phyloP scores from a whole-genome alignment of 2,797 vertebrate species.

The Clarias laeviceps region DNA sequence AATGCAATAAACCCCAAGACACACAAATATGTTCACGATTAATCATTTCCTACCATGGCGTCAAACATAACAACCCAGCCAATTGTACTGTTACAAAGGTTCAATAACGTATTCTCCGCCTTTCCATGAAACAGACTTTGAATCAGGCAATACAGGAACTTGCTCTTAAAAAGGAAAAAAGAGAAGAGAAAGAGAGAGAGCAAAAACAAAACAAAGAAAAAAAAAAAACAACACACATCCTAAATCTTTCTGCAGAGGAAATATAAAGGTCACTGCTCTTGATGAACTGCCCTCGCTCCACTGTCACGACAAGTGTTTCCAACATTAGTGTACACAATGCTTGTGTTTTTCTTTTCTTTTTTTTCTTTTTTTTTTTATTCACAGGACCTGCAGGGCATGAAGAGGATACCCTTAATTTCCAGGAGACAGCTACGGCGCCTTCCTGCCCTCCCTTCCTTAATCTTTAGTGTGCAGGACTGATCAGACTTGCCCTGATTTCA shows the following conservation, averaged over 20 bases:
- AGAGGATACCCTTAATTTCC: neutral
- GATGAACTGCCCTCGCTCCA: neutral
- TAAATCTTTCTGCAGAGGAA: conserved; percentile 24
- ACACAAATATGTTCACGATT: neutral
- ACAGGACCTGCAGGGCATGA: neutral
- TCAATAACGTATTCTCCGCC: neutral
- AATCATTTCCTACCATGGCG: neutral
- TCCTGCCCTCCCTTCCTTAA: conserved; percentile 21
- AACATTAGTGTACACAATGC: neutral
- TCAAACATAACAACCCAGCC: neutral
- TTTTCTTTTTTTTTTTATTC: conserved; percentile 4
- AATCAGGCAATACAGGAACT: conserved; percentile 3
- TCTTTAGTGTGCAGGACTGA: conserved; percentile 1
- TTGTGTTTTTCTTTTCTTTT: neutral
- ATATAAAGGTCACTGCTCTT: conserved; percentile 7
- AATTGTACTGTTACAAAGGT: neutral
- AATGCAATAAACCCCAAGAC: neutral
- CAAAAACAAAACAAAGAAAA: neutral
- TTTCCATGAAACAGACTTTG: neutral
- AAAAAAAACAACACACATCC: neutral
- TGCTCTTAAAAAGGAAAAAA: neutral
- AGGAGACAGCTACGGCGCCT: conserved; percentile 2
- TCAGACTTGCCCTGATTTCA: neutral
- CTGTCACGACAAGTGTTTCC: conserved; percentile 26
- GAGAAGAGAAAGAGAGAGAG: neutral